These are phyloP conservation scores for Homarus gammarus DNA, from an alignment of 2,888 invertebrate genomes.

Conservation along the genomic window DNA sequence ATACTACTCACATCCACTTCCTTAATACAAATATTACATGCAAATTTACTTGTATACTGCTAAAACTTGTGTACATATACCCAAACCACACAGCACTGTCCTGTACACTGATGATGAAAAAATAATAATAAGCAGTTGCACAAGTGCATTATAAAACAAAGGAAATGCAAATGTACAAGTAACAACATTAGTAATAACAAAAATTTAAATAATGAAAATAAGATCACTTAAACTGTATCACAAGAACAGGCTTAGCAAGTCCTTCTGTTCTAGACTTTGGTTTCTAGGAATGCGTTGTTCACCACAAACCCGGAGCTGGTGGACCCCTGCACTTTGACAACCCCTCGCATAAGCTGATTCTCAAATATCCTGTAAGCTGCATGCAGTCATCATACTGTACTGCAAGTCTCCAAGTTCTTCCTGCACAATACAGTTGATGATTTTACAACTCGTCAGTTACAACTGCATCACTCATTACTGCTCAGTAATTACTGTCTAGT, in stretches of 20 bases:
- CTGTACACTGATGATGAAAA: background rate
- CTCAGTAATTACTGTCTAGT: background rate
- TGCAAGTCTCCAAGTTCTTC: background rate
- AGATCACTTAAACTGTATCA: constrained; percentile 58
- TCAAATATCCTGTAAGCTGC: background rate
- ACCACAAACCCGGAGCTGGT: background rate
- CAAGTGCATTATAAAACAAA: background rate
- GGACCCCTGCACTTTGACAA: background rate
- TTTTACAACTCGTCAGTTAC: background rate
- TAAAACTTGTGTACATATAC: background rate
- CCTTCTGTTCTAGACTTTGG: constrained; percentile 58
- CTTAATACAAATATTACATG: constrained; percentile 6
- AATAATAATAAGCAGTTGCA: background rate
- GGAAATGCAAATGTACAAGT: constrained; percentile 14
- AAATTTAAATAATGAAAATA: constrained; percentile 35
- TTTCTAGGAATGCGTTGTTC: constrained; percentile 48
- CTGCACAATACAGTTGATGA: background rate
- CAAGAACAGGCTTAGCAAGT: constrained; percentile 56
- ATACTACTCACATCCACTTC: constrained; percentile 13
- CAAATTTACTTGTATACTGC: background rate
- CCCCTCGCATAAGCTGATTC: background rate
- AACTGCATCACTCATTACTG: background rate
- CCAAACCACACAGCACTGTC: background rate
- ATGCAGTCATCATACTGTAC: background rate
- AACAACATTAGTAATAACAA: constrained; percentile 24